Base-by-base conservation (phyloP, 1,140 invertebrate species). In the Zophobas atratus region DNA sequence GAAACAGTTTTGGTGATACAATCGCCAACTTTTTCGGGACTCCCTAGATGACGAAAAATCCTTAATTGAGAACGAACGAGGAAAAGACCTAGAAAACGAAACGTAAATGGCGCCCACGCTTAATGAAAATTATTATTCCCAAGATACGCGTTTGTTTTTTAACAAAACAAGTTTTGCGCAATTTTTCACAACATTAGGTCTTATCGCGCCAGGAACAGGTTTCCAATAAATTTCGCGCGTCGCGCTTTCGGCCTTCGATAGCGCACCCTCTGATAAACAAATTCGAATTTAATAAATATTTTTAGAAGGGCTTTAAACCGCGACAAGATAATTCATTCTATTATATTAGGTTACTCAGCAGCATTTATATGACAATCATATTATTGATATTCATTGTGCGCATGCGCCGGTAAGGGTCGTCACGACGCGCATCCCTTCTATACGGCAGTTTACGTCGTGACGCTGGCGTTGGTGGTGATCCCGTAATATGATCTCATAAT, bases 361-460 rank as follows among this genome's bases (percentile, higher is more conserved):
- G 36, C 60, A 67, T 67, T 67, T 67, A 67, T 73, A 73, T 73
- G 71, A 73, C 71, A 73, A 73, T 73, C 71, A 73, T 73, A 73
- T 73, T 73, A 73, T 73, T 73, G 71, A 73, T 73, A 73, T 73
- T 73, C 71, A 43, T 33, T 4, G 71, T 55, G 71, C 71, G 71
- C 71, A 73, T 56, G 71, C 71, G 71, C 33, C 55, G 8, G 1
- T 49, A 35, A 49, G 71, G 71, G 71, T 73, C 71, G 71, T 73
- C 71, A 48, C 71, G 71, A 73, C 71, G 71, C 71, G 38, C 71
- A 73, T 73, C 71, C 71, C 71, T 73, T 73, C 36, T 56, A 55
- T 53, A 72, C 55, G 71, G 48, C 71, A 73, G 71, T 73, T 73
- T 73, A 73, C 71, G 71, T 73, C 71, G 71, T 49, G 71, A 73